These are phyloP conservation scores for Drosophila miranda DNA, from an alignment of 1,140 invertebrate species.

Conservation along the genomic window DNA sequence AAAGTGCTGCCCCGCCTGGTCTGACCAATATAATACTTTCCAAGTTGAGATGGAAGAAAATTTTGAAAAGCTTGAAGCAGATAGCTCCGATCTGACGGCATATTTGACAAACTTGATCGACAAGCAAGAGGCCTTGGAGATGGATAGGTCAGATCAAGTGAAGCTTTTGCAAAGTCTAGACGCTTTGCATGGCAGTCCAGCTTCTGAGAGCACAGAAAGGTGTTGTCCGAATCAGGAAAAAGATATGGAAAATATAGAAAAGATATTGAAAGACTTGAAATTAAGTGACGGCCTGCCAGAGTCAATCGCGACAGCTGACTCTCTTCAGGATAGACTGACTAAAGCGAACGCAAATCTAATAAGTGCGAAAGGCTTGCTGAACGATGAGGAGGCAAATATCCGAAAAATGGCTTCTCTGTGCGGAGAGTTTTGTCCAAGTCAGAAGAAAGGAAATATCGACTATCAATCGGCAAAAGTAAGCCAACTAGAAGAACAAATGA, in stretches of 20 bases:
- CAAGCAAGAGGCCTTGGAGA: background rate
- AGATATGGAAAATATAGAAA: background rate
- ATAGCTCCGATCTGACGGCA: too few species aligned
- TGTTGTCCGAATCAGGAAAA: background rate
- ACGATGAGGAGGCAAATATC: background rate
- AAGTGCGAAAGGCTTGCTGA: background rate
- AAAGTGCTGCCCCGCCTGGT: conserved; percentile 36
- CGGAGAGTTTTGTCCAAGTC: background rate
- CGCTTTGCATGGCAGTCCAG: too few species aligned
- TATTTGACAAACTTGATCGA: background rate
- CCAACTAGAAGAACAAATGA: conserved; percentile 12
- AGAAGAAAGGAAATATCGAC: background rate
- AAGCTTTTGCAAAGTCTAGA: background rate
- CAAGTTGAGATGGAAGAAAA: background rate
- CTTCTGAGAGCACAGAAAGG: background rate
- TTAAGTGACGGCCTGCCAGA: background rate
- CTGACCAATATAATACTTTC: background rate
- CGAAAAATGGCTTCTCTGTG: background rate
- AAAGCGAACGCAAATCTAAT: conserved; percentile 1
- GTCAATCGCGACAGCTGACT: background rate
- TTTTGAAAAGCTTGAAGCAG: background rate
- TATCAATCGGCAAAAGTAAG: background rate
- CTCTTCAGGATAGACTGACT: background rate
- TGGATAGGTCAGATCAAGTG: background rate
- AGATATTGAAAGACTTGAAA: background rate